These are phyloP conservation scores for Cynocephalus volans DNA, from an alignment of 2,113 vertebrate species.

Conservation along the genomic window DNA sequence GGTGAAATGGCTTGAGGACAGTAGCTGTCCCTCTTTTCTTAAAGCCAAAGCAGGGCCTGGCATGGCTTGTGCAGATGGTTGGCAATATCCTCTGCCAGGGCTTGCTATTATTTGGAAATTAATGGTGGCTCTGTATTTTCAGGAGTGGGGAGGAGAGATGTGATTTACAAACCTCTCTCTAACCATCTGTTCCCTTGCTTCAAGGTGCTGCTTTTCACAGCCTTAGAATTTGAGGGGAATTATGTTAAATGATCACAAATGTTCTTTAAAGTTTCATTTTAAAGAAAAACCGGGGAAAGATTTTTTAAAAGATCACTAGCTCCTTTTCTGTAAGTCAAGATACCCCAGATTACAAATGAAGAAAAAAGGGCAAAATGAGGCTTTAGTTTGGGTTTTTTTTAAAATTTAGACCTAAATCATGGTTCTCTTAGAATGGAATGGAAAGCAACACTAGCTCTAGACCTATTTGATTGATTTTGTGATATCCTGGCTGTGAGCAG, in stretches of 20 bases:
- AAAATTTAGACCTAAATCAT: slow-evolving; percentile 73
- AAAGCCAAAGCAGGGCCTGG: not conserved
- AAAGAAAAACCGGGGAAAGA: slow-evolving; percentile 73
- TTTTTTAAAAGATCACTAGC: slow-evolving; percentile 29
- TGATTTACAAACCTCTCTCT: slow-evolving; percentile 79
- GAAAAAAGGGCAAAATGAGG: not conserved
- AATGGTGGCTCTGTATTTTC: not conserved
- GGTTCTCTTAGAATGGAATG: slow-evolving; percentile 41
- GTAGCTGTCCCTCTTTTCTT: too few species aligned
- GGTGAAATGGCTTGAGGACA: not conserved
- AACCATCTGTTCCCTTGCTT: slow-evolving; percentile 81
- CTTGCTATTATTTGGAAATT: slow-evolving; percentile 67
- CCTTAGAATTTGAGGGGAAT: slow-evolving; percentile 69
- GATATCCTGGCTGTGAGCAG: slow-evolving; percentile 31
- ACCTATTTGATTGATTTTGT: slow-evolving; percentile 54
- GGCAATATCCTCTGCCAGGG: not conserved
- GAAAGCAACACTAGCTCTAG: slow-evolving; percentile 54
- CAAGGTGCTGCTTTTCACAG: slow-evolving; percentile 44
- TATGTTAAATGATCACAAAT: slow-evolving; percentile 68
- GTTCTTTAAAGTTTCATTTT: slow-evolving; percentile 64
- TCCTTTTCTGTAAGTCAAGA: slow-evolving; percentile 63
- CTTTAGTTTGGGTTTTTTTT: slow-evolving; percentile 52
- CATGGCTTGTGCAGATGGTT: fast-evolving
- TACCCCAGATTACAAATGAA: not conserved
- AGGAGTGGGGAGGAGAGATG: not conserved